Evolutionary conservation across 2,113 vertebrate genomes (phyloP).

Genomic region (Bombycilla garrulus): DNA sequence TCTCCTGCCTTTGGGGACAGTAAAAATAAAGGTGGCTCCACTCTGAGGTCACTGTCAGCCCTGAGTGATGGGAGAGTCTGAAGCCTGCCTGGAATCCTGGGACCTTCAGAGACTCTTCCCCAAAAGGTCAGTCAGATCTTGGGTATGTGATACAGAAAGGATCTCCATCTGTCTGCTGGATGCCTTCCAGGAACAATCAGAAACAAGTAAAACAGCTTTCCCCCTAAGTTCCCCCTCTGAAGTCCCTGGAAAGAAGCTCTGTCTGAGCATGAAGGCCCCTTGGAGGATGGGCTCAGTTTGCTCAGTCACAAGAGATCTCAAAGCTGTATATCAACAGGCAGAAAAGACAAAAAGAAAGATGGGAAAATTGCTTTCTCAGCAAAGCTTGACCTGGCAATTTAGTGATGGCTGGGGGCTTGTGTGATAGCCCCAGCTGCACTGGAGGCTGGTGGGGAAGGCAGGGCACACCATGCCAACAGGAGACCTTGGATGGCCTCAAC

Average conservation of each 20-base stretch:
- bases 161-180: background rate
- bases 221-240: background rate
- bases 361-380: background rate
- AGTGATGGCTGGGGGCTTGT: background rate
- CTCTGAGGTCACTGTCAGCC: background rate
- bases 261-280: background rate
- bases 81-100: background rate
- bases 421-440: background rate
- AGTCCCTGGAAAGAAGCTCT: background rate
- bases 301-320: background rate
- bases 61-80: background rate
- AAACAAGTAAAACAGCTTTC: background rate
- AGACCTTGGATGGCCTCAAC: background rate
- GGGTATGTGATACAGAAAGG: background rate
- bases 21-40: background rate
- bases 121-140: background rate
- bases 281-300: background rate
- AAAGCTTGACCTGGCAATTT: accelerated
- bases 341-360: background rate
- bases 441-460: background rate
- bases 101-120: background rate
- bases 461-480: background rate
- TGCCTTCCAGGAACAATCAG: background rate
- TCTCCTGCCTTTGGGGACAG: background rate
- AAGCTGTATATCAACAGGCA: background rate